Base-by-base conservation (phyloP, 1,140 invertebrate species). In the Ericerus pela region DNA sequence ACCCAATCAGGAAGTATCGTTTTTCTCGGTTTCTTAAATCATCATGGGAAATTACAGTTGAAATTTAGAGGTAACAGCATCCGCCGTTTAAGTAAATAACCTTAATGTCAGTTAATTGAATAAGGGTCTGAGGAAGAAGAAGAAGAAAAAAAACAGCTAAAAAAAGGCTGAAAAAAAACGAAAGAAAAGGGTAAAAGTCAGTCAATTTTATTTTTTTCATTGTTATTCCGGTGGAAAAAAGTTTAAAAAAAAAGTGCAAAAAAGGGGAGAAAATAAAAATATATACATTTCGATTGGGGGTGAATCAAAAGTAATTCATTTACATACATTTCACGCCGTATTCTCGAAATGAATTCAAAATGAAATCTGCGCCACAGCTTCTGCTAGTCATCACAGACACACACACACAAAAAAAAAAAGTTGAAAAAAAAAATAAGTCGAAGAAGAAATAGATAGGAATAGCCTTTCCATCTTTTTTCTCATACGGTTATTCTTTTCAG, bases 281-380 rank as follows among this genome's bases (percentile, higher is more conserved):
- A 41, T 41, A 41, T 41, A 41, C 14, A 47, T 47, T 47, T 24
- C 41, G 41, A 47, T 47, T 47, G 41, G 41, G n/a, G 41, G 41
- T 47, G 41, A 47, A 47, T 47, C 41, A 47, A 47, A 47, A 47
- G 41, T 47, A 47, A 47, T 47, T 47, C 41, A 47, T 47, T 47
- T 47, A 47, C 41, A 47, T 47, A 47, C 41, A 47, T 47, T 47
- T 47, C 41, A 47, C 41, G 41, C 41, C 41, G 41, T 47, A 47
- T 47, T 47, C 41, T 47, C 41, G 41, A 47, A 47, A 47, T 47
- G 41, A 47, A 47, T 47, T 47, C 41, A 47, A 47, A 47, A 47
- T 47, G 41, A 47, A 47, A 47, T 47, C 41, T 47, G 41, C 41
- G 41, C 41, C 20, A 47, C 41, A 47, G 41, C 41, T 47, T 47